Conservation (phyloP, 2,113 vertebrate species). For the Chlorodrepanis virens region DNA sequence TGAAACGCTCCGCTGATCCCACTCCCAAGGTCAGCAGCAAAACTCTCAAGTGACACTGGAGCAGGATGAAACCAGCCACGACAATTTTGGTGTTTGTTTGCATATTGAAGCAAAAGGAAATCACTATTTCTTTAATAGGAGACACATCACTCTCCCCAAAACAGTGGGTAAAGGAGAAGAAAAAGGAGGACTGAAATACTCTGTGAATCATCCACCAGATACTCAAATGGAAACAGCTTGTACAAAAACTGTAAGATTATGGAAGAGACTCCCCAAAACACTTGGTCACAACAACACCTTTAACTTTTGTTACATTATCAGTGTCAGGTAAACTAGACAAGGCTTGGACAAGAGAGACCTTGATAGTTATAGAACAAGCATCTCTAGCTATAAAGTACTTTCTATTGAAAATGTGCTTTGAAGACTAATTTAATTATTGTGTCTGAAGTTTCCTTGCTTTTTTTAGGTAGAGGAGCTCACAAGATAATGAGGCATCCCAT, state of each 20-base stretch:
- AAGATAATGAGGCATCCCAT: background rate
- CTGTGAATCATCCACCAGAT: background rate
- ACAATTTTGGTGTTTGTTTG: background rate
- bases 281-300: background rate
- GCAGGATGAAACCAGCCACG: background rate
- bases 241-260: background rate
- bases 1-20: rapidly evolving
- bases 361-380: background rate
- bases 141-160: background rate
- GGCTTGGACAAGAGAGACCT: background rate
- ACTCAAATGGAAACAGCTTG: background rate
- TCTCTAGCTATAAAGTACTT: background rate
- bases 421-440: background rate
- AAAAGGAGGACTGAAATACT: background rate
- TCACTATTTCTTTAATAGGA: background rate
- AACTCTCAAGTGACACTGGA: background rate
- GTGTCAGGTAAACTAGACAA: background rate
- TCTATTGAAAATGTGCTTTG: background rate
- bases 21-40: background rate
- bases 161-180: background rate
- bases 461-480: background rate
- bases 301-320: background rate
- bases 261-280: background rate
- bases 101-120: background rate
- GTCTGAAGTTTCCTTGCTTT: background rate